Conservation (phyloP, 2,888 invertebrate species). For the Saturnia japonica region DNA sequence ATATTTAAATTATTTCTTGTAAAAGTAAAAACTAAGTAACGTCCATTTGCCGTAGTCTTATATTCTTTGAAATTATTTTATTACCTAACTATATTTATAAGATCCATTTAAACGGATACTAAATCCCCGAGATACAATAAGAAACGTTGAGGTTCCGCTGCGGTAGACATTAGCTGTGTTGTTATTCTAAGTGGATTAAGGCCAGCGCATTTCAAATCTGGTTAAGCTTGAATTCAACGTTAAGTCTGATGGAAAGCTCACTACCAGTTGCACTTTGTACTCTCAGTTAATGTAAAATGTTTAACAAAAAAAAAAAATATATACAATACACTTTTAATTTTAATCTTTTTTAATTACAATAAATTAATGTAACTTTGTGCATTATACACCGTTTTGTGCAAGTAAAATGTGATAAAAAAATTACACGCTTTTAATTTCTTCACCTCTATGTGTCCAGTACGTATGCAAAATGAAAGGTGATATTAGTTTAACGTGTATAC, state of each 20-base stretch:
- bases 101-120: slow-evolving; percentile 57
- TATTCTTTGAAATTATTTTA: neutral
- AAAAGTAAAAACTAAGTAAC: neutral
- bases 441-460: too few relatives aligned
- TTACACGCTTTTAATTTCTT: too few relatives aligned
- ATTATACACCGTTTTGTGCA: too few relatives aligned
- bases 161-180: slow-evolving; percentile 66
- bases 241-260: slow-evolving; percentile 69
- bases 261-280: slow-evolving; percentile 61
- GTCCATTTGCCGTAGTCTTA: neutral
- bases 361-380: too few relatives aligned
- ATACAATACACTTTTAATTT: too few relatives aligned
- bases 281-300: slow-evolving; percentile 34
- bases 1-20: neutral
- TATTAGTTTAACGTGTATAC: too few relatives aligned
- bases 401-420: too few relatives aligned
- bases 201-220: slow-evolving; percentile 76
- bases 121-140: slow-evolving; percentile 64
- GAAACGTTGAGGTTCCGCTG: slow-evolving; percentile 54
- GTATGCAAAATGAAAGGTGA: too few relatives aligned
- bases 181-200: slow-evolving; percentile 81
- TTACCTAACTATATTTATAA: slow-evolving; percentile 25
- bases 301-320: neutral
- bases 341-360: too few relatives aligned
- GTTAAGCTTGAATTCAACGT: slow-evolving; percentile 71